Base-by-base conservation (phyloP, 2,888 invertebrate genomes). In the Trichogramma evanescens region DNA sequence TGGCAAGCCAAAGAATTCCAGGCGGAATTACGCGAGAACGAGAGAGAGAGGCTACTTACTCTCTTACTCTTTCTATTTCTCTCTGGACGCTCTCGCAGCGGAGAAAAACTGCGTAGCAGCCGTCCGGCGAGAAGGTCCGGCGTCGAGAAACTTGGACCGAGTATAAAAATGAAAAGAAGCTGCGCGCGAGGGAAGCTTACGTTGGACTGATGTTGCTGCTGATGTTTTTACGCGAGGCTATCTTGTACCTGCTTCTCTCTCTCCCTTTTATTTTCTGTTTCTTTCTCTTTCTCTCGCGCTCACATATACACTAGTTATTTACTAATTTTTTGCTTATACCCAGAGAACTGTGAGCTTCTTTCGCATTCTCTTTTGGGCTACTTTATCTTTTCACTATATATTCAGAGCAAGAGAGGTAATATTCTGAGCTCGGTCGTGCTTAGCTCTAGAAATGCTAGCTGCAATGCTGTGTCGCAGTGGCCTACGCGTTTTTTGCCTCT, bases 1-100 rank as follows among this genome's bases (percentile, higher is more conserved):
- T 63, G 63, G 60, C 64, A 63, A 42, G 8, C 26, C 40, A 9
- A 61, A 57, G 54, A 54, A 61, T 54, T 40, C 54, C 61, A 45
- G 56, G 38, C 40, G 52, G 43, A 48, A 59, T 59, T 46, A 55
- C 55, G 48, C 26, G 26, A 26, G 26, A 26, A 2, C 26, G 3
- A 26, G 26, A 26, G 48, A 26, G 26, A 43, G 50, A 48, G 39
- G 54, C 44, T 39, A 26, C 26, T 26, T 26, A 26, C 54, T 41
- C 26, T 40, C 49, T 56, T 52, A 8, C 8, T 8, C 49, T 46
- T 42, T 9, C 42, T 41, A 6, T 1, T 43, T 50, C 42, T 50
- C 45, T 48, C 26, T 26, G 26, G 26, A 26, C 26, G 26, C 26
- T 1, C 26, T 26, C 26, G 26, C 26, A 26, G 26, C 26, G 26